A percentile compares a stretch with the other conserved stretches of the same genome.
Conservation (phyloP, 1,140 invertebrate species). For the Drosophila fuyamai region DNA sequence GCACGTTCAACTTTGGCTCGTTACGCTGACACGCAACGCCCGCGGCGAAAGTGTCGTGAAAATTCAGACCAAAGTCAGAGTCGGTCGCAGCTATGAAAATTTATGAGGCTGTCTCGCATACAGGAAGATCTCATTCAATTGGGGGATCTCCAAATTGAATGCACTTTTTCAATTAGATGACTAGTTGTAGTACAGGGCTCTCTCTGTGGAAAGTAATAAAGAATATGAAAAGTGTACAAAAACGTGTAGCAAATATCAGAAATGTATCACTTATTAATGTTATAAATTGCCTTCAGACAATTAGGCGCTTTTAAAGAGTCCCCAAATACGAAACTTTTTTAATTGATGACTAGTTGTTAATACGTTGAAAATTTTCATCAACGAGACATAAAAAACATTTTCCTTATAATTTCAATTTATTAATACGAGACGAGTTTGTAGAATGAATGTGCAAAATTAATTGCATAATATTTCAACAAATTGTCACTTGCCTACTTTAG, state of each 20-base stretch:
- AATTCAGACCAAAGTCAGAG: slow-evolving; percentile 28
- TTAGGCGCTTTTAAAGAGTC: too few species aligned
- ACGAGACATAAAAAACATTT: too few species aligned
- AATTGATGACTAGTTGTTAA: too few species aligned
- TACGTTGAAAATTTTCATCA: too few species aligned
- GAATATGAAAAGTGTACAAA: too few species aligned
- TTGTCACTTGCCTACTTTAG: not conserved
- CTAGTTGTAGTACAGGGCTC: slow-evolving; percentile 3
- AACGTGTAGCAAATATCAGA: too few species aligned
- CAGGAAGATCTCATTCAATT: slow-evolving; percentile 37
- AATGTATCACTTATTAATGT: too few species aligned
- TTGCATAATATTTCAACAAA: not conserved
- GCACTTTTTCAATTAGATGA: slow-evolving; percentile 44
- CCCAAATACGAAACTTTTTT: too few species aligned
- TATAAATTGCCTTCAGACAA: too few species aligned
- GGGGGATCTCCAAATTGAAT: slow-evolving; percentile 10
- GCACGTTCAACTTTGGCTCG: slow-evolving; percentile 52
- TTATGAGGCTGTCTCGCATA: slow-evolving; percentile 35
- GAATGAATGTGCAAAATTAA: not conserved
- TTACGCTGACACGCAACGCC: slow-evolving; percentile 49
- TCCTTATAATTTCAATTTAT: too few species aligned
- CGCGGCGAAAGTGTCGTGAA: slow-evolving; percentile 73
- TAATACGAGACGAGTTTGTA: too few species aligned
- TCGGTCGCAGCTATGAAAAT: slow-evolving; percentile 48
- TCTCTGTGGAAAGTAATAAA: too few species aligned